Conservation (phyloP, 2,113 vertebrate species). For the Mesitornis unicolor region DNA sequence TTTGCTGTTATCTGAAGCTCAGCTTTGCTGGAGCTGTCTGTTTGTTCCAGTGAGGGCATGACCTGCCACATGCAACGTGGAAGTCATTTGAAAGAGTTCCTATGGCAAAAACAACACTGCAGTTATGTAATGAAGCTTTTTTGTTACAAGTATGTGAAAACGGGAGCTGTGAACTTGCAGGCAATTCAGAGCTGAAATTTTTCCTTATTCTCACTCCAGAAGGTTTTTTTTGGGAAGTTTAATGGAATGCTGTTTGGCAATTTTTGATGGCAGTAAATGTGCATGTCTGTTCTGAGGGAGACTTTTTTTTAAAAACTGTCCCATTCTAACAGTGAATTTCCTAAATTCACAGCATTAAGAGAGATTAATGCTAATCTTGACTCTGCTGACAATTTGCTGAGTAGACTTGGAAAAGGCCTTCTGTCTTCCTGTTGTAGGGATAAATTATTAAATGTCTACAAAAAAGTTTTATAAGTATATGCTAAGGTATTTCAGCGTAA, state of each 20-base stretch:
- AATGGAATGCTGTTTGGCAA: background rate
- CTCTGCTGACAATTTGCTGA: background rate
- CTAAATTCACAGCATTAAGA: background rate
- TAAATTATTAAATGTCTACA: background rate
- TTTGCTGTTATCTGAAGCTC: background rate
- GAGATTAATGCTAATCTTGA: background rate
- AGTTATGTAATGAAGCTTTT: background rate
- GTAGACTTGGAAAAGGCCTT: background rate
- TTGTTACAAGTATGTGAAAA: slow-evolving; percentile 21
- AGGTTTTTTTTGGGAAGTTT: background rate
- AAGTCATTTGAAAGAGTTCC: background rate
- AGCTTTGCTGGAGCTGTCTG: background rate
- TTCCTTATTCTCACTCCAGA: slow-evolving; percentile 6
- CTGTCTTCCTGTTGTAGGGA: background rate
- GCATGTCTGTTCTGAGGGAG: background rate
- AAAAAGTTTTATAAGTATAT: background rate
- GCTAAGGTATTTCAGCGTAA: background rate
- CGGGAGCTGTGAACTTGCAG: slow-evolving; percentile 40
- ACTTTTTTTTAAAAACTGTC: background rate
- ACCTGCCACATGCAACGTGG: slow-evolving; percentile 17
- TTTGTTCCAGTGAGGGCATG: background rate
- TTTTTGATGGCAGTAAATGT: background rate
- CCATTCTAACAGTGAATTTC: background rate
- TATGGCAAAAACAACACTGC: background rate
- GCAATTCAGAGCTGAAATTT: background rate